Conservation (phyloP, 2,888 invertebrate species). For the Coleophora deauratella region DNA sequence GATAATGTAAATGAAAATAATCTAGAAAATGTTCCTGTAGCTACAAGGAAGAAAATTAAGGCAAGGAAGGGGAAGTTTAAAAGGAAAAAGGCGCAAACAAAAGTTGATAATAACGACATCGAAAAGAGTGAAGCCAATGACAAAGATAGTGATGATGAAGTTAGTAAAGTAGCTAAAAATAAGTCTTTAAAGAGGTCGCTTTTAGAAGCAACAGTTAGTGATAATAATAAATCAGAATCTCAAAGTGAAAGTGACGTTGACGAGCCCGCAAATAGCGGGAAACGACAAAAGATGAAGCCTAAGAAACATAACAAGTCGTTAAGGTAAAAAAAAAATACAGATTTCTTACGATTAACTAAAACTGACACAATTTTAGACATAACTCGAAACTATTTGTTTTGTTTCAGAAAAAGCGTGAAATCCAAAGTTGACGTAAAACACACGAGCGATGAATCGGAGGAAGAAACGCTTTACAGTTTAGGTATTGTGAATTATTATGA, state of each 20-base stretch:
- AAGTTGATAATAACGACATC: conserved; percentile 23
- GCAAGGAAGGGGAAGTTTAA: conserved; percentile 52
- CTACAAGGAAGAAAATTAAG: conserved; percentile 52
- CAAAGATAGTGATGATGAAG: conserved; percentile 29
- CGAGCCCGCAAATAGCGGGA: conserved; percentile 53
- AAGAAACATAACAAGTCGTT: conserved; percentile 58
- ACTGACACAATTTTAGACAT: too few relatives aligned
- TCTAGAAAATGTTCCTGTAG: conserved; percentile 23
- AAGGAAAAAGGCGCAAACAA: conserved; percentile 40
- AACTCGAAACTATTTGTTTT: conserved; percentile 1
- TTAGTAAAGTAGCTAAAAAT: conserved; percentile 16
- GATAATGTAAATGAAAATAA: conserved; percentile 27
- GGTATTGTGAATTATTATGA: conserved; percentile 37
- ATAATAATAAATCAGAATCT: conserved; percentile 63
- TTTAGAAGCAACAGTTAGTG: conserved; percentile 47
- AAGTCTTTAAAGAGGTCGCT: conserved; percentile 56
- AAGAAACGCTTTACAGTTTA: conserved; percentile 61
- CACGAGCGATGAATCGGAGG: conserved; percentile 69
- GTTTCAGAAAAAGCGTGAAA: conserved; percentile 70
- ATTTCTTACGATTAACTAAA: too few relatives aligned
- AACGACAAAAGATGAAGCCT: conserved; percentile 63
- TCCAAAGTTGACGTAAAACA: conserved; percentile 66
- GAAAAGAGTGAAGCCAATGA: conserved; percentile 25
- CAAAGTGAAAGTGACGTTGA: conserved; percentile 61
- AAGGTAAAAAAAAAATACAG: conserved; percentile 35